Evolutionary conservation across 2,888 invertebrate genomes (phyloP).

Genomic region (Aquatica leii): DNA sequence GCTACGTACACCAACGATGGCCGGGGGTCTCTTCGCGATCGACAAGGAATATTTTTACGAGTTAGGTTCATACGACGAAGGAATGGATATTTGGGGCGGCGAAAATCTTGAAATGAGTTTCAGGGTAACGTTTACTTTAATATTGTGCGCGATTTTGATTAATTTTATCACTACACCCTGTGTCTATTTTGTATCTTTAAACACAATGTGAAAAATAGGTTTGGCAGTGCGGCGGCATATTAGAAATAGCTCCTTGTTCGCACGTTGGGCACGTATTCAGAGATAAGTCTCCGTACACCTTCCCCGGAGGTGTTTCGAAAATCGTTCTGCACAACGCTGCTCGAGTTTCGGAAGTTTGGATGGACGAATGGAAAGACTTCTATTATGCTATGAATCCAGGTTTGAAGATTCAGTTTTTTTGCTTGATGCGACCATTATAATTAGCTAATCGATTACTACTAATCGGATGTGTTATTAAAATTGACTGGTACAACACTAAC

Average conservation of each 20-base stretch:
- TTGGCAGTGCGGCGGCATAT: constrained; percentile 95
- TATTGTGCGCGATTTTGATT: constrained; percentile 7
- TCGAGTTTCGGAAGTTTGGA: constrained; percentile 99
- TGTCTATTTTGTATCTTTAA: constrained; percentile 26
- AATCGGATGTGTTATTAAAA: too few species aligned
- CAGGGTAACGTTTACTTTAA: constrained; percentile 67
- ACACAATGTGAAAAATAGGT: constrained; percentile 66
- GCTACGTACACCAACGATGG: constrained; percentile 96
- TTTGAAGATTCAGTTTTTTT: constrained; percentile 61
- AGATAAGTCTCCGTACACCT: constrained; percentile 97
- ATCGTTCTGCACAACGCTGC: constrained; percentile 98
- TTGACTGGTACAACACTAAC: too few species aligned
- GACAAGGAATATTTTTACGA: constrained; percentile 97
- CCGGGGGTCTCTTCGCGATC: constrained; percentile 95
- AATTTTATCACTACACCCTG: constrained; percentile 24
- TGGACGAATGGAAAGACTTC: constrained; percentile 99
- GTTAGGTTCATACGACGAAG: constrained; percentile 97
- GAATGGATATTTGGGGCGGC: constrained; percentile 99
- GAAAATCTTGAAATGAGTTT: constrained; percentile 96
- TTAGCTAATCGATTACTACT: too few species aligned
- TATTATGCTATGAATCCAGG: constrained; percentile 99
- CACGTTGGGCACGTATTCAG: constrained; percentile 98
- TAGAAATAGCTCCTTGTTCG: constrained; percentile 95
- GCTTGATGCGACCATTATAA: too few species aligned
- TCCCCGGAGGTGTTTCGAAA: constrained; percentile 97